Percentiles rank a stretch among this genome's conserved stretches.
phyloP scores from a whole-genome alignment of 2,797 vertebrate species.

The Spinus olivaceus region DNA sequence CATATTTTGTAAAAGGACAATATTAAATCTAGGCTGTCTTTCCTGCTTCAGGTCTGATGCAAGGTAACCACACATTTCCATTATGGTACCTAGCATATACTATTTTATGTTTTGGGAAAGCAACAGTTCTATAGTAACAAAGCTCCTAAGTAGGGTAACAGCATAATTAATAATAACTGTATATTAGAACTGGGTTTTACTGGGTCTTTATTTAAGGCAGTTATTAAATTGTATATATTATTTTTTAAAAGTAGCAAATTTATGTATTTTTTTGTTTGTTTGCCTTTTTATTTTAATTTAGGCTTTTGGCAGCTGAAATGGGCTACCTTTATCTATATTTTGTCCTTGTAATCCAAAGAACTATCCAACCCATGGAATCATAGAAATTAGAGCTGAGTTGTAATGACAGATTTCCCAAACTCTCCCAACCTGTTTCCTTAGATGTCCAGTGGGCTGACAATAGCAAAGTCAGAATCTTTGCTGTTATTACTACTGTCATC shows the following conservation, averaged over 20 bases:
- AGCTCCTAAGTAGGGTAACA: slow-evolving; percentile 20
- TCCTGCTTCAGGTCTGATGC: background rate
- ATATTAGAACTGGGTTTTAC: background rate
- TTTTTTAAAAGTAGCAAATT: slow-evolving; percentile 5
- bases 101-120: background rate
- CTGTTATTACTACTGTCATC: slow-evolving; percentile 93
- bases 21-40: background rate
- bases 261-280: background rate
- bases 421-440: slow-evolving; percentile 34
- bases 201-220: slow-evolving; percentile 36
- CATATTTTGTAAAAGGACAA: background rate
- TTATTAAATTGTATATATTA: slow-evolving; percentile 3
- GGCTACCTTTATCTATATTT: slow-evolving; percentile 2
- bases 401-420: background rate
- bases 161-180: background rate
- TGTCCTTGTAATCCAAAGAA: slow-evolving; percentile 36
- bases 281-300: background rate
- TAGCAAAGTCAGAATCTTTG: slow-evolving; percentile 98
- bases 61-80: background rate
- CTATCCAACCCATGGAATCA: background rate
- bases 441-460: slow-evolving; percentile 90
- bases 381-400: background rate
- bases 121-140: slow-evolving; percentile 19
- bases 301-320: slow-evolving; percentile 40
- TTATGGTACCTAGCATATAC: background rate